Evolutionary conservation across 2,797 vertebrate genomes (phyloP).

Genomic region (Euphonia xanthogaster): DNA sequence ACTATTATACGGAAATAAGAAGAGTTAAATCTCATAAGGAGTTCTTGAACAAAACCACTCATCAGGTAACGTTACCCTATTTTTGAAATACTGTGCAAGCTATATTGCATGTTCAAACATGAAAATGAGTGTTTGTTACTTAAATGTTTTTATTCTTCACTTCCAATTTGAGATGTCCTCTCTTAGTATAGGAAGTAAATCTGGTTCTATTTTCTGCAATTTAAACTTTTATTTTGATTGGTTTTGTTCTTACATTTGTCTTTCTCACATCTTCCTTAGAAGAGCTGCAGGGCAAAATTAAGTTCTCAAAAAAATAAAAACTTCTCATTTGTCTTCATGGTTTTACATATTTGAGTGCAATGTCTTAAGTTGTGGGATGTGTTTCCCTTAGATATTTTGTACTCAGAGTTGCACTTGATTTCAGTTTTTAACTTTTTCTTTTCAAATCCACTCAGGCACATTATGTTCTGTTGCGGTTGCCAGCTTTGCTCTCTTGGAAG

Average conservation of each 20-base stretch:
- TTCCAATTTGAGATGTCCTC: neutral
- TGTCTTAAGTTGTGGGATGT: neutral
- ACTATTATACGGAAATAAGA: conserved; percentile 96
- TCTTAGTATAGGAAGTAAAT: neutral
- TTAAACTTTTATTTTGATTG: neutral
- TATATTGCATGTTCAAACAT: neutral
- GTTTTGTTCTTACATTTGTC: neutral
- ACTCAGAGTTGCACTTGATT: neutral
- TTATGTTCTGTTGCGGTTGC: neutral
- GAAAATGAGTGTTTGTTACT: neutral
- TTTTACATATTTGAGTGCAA: neutral
- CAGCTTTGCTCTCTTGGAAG: neutral
- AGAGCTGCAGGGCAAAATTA: neutral
- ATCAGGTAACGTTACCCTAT: conserved; percentile 83
- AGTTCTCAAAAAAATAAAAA: neutral
- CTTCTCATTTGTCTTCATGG: neutral
- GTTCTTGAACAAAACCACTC: conserved; percentile 98
- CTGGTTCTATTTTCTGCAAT: neutral
- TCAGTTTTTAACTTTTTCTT: neutral
- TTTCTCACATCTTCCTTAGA: neutral
- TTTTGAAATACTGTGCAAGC: neutral
- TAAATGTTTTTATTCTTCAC: neutral
- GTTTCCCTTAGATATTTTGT: neutral
- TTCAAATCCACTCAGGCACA: neutral
- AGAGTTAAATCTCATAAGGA: conserved; percentile 99